phyloP scores from a whole-genome alignment of 2,113 vertebrate species.

The Hippolais icterina region DNA sequence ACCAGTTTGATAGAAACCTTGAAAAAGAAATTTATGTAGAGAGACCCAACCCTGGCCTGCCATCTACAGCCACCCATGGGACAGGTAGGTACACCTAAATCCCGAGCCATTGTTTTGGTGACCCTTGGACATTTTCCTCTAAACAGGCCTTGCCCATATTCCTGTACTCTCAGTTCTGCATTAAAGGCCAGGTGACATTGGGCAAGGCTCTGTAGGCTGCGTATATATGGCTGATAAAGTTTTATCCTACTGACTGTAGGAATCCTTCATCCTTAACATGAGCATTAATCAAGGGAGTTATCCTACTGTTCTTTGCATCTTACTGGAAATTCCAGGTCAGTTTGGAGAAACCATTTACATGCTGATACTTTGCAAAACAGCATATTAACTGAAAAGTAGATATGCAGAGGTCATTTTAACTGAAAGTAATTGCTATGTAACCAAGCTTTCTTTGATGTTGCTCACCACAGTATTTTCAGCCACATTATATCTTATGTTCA shows the following conservation, averaged over 20 bases:
- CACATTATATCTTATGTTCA: background rate
- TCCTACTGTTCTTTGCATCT: background rate
- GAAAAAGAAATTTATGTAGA: background rate
- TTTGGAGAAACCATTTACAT: background rate
- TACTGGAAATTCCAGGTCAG: background rate
- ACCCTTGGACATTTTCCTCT: background rate
- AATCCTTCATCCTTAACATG: background rate
- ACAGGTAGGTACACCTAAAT: background rate
- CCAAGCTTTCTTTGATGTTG: background rate
- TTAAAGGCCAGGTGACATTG: background rate
- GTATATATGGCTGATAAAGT: background rate
- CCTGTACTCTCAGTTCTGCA: background rate
- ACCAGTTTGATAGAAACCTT: background rate
- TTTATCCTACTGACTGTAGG: background rate
- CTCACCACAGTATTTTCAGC: background rate
- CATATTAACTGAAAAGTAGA: background rate
- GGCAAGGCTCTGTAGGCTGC: background rate
- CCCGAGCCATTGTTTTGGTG: rapidly evolving
- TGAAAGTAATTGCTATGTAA: background rate
- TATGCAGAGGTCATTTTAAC: background rate
- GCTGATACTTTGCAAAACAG: background rate
- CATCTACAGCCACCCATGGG: background rate
- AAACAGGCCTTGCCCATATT: background rate
- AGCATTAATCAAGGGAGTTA: background rate
- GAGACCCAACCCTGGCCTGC: background rate